phyloP scores from a whole-genome alignment of 1,140 invertebrate species.

The Plectrocnemia conspersa region DNA sequence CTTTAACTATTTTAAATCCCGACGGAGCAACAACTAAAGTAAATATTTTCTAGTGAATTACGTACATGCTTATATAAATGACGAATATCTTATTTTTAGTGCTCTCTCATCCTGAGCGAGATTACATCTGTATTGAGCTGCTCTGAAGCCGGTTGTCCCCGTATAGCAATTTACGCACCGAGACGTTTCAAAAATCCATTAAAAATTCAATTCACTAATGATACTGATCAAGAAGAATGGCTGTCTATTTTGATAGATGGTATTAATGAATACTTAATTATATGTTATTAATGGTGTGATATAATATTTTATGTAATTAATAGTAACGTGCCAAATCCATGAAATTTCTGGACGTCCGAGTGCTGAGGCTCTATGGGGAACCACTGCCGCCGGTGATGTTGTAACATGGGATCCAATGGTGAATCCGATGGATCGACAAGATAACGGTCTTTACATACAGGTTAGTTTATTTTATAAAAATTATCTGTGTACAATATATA shows the following conservation, averaged over 20 bases:
- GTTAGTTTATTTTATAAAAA: constrained; percentile 7
- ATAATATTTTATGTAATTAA: constrained; percentile 21
- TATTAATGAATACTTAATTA: constrained; percentile 9
- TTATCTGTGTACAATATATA: constrained; percentile 25
- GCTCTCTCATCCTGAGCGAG: constrained; percentile 56
- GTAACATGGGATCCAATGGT: constrained; percentile 68
- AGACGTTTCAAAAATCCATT: constrained; percentile 55
- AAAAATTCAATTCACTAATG: constrained; percentile 69
- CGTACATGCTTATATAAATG: constrained; percentile 2
- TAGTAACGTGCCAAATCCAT: constrained; percentile 67
- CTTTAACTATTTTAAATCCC: constrained; percentile 69
- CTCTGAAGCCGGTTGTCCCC: constrained; percentile 70
- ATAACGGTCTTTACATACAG: constrained; percentile 38
- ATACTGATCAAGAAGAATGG: constrained; percentile 84
- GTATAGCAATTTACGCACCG: constrained; percentile 67
- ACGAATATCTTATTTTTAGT: constrained; percentile 41
- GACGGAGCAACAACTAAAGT: constrained; percentile 70
- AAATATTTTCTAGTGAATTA: constrained; percentile 35
- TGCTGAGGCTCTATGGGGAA: constrained; percentile 69
- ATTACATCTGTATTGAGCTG: constrained; percentile 69
- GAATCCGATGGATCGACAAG: constrained; percentile 40
- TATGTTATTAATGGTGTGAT: constrained; percentile 2
- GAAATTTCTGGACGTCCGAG: constrained; percentile 63
- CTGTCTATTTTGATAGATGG: constrained; percentile 63
- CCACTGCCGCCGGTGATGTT: constrained; percentile 73